Evolutionary conservation across 1,140 invertebrate genomes (phyloP).

Genomic region (Charaxes varanes): DNA sequence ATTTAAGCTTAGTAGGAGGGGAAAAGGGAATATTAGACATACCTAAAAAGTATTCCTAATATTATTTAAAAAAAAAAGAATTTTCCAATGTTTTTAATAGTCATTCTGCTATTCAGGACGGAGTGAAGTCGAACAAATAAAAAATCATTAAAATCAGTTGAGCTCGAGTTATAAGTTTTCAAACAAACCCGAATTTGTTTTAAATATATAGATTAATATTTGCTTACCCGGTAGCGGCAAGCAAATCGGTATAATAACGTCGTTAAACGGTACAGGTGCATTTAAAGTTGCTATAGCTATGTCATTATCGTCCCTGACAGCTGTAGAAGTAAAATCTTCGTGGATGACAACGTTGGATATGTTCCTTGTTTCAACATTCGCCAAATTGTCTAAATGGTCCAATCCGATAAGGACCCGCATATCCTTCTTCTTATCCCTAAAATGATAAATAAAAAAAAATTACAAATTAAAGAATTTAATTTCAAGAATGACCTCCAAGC

Average conservation of each 20-base stretch:
- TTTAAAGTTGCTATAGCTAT: constrained; percentile 75
- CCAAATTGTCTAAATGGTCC: constrained; percentile 54
- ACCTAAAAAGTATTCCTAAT: no score
- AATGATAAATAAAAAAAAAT: constrained; percentile 12
- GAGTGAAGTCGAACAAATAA: no score
- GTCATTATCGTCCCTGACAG: constrained; percentile 74
- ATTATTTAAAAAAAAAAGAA: no score
- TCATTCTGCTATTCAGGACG: no score
- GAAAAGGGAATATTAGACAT: no score
- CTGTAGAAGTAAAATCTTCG: constrained; percentile 62
- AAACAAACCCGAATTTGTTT: no score
- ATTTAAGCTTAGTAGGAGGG: constrained; percentile 5
- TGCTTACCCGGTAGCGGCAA: constrained; percentile 68
- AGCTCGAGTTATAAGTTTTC: no score
- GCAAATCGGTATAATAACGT: constrained; percentile 73
- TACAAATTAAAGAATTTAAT: neutral
- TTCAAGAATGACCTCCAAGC: neutral
- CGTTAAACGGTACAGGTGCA: constrained; percentile 52
- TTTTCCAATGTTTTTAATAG: no score
- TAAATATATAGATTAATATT: no score
- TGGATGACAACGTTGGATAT: constrained; percentile 58
- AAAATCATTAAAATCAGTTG: no score
- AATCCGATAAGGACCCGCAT: constrained; percentile 67
- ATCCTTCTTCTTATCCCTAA: constrained; percentile 51
- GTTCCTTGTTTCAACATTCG: constrained; percentile 43